These are phyloP conservation scores for Xenopus tropicalis DNA, from an alignment of 2,113 vertebrate species.

Conservation along the genomic window UCB_Xtro_10.0 CM004446.2:83583501-83584000, in stretches of 20 bases:
- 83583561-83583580: neutral
- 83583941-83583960: conserved; percentile 41
- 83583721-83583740: neutral
- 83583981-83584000: neutral
- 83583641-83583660: neutral
- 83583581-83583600: neutral
- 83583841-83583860: neutral
- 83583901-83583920: conserved; percentile 23
- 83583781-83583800: too few species aligned
- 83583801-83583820: neutral
- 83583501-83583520: conserved; percentile 56
- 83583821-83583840: neutral
- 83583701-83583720: neutral
- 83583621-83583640: neutral
- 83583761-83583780: too few species aligned
- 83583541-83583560: conserved; percentile 27
- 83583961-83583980: conserved; percentile 13
- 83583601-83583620: neutral
- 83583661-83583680: neutral
- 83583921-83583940: conserved; percentile 39
- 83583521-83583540: conserved; percentile 55
- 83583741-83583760: too few species aligned
- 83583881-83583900: neutral
- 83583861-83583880: neutral
- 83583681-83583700: neutral